Base-by-base conservation (phyloP, 2,113 vertebrate species). In the Vanacampus margaritifer region DNA sequence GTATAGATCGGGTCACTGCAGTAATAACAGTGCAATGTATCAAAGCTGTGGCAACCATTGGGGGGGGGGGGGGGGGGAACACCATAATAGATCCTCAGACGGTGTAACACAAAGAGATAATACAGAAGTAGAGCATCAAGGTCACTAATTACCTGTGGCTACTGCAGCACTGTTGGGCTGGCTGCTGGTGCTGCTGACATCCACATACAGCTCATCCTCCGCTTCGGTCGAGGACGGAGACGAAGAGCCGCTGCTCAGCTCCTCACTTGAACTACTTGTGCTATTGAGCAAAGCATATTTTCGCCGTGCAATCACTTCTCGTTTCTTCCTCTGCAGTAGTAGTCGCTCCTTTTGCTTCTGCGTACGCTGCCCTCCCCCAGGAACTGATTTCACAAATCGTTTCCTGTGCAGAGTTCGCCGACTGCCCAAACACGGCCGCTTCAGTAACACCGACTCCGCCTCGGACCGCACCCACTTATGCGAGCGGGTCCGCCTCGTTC, bases 221-320 rank as follows among this genome's bases (percentile, higher is more conserved):
- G 91, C 96, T 84, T 98, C 96, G 0, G 95, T 96, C 35, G 95
- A 96, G 2, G 95, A 96, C 51, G 94, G 93, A 36, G 96, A 95
- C 53, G 96, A 94, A 24, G 95, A 95, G 37, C 95, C 94, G 11
- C 92, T 94, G 64, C 93, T 98, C 73, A 97, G 92, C 81, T 97
- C 97, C 12, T 96, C 95, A 35, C 95, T 98, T 71, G 97, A 98
- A 84, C 95, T 98, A 88, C 95, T 98, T n/a, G 94, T 97, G 86
- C 95, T 98, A 75, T 95, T 94, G 0, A 98, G 91, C 7, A 99
- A 87, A 14, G 95, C 95, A 0, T 97, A 98, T 73, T 99, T 99
- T 62, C 94, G 92, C 37, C 94, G 91, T 53, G 95, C 96, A 53
- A 99, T 86, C 36, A 96, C 95, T 72, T 99, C 95, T 57, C 96